Percentiles rank a stretch among this genome's conserved stretches.
Conservation (phyloP, 2,888 invertebrate genomes). For the Trachelus stipa region DNA sequence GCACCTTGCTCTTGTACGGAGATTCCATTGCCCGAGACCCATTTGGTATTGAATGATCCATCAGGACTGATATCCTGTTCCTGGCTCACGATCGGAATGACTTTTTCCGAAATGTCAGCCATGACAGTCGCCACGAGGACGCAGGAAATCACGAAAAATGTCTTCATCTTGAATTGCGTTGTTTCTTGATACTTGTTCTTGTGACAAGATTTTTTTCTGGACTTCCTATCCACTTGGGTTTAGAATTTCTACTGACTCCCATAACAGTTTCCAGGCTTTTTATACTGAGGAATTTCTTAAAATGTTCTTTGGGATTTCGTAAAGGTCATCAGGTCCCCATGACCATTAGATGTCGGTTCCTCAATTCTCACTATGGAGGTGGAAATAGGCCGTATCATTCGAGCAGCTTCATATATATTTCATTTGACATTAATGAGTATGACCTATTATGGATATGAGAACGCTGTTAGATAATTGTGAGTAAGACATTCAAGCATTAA, state of each 20-base stretch:
- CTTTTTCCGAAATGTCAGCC: neutral
- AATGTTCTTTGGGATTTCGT: neutral
- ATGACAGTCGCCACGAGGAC: neutral
- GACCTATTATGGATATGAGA: neutral
- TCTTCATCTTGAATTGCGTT: neutral
- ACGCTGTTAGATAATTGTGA: neutral
- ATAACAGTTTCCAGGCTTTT: neutral
- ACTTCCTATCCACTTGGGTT: neutral
- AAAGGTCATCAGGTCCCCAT: neutral
- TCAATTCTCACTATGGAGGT: neutral
- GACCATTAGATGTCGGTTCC: neutral
- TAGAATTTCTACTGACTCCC: neutral
- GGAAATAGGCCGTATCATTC: neutral
- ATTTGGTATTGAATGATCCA: constrained; percentile 47
- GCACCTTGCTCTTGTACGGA: constrained; percentile 25
- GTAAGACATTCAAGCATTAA: neutral
- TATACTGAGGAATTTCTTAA: neutral
- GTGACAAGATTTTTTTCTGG: neutral
- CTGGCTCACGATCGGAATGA: constrained; percentile 43
- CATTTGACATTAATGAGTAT: neutral
- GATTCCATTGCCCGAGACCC: constrained; percentile 50
- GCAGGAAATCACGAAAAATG: neutral
- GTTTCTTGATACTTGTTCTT: neutral
- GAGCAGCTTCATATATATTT: neutral
- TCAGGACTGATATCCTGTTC: constrained; percentile 49